Evolutionary conservation across 2,113 vertebrate species (phyloP), one percentile per base, ranked within the genome.

Genomic region (Peromyscus leucopus): DNA sequence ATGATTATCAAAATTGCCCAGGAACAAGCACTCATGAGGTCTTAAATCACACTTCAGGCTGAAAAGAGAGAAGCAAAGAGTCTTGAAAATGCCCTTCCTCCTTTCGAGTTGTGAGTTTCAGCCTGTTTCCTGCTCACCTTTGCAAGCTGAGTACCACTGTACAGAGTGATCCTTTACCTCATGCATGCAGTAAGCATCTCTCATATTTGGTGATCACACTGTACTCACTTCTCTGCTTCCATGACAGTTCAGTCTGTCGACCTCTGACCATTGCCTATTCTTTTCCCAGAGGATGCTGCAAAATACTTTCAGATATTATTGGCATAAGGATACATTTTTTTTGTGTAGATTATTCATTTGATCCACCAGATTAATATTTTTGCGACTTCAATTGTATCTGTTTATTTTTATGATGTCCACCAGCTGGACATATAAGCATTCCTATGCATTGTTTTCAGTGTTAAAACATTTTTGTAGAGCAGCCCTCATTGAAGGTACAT

Each of bases 171-270:
- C 59, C 1, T 63, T 36, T 46, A 0, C n/a, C 16, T 87, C 42
- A 24, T 5, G 5, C 2, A 74, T 1, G 0, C 13, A 12, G 3
- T 1, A 7, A 51, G 1, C 4, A 36, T 51, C 33, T 15, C 39
- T 51, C 39, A 0, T 36, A 31, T 84, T 51, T 24, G 61, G 7
- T 55, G 19, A 7, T 39, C 5, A 33, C 86, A 82, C n/a, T 31
- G 15, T 13, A 65, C 42, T 80, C 10, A n/a, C 22, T 31, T 16
- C 21, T 65, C 8, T 51, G 39, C 39, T 33, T 48, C 63, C 7
- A 3, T 5, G 5, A 13, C 2, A 1, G 19, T 83, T 67, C 7
- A 42, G 22, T 57, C 12, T 39, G 10, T 61, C 42, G 24, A 1
- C 31, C 11, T 63, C 94, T 78, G 6, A 51, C 2, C 31, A 7